Conservation (phyloP, 2,797 vertebrate species). For the Myripristis murdjan region DNA sequence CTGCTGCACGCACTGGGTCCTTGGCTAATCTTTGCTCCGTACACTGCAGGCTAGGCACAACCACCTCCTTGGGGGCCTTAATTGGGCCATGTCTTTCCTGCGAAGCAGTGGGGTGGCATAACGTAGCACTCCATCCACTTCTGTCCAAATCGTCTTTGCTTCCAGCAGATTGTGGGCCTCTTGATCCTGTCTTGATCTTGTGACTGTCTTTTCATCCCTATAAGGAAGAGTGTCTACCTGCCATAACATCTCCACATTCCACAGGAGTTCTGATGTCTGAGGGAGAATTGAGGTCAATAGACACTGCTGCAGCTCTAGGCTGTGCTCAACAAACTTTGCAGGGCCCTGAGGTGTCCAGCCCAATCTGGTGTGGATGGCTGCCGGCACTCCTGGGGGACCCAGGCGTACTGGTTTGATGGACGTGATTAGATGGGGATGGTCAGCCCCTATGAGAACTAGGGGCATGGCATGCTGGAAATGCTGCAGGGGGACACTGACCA, state of each 20-base stretch:
- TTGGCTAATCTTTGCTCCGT: no score
- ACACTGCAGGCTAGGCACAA: no score
- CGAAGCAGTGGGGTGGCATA: no score
- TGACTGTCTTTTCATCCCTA: constrained; percentile 1
- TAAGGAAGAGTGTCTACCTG: constrained; percentile 20
- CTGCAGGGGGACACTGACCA: constrained; percentile 7
- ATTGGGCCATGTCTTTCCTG: no score
- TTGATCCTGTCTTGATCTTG: constrained; percentile 11
- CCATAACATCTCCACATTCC: constrained; percentile 15
- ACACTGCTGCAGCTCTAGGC: constrained; percentile 6
- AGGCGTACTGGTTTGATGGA: background rate
- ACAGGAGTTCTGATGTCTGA: constrained; percentile 18
- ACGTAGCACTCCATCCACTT: no score
- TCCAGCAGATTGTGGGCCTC: no score
- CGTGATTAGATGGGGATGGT: constrained; percentile 12
- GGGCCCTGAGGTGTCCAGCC: constrained; percentile 33
- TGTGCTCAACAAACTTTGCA: background rate
- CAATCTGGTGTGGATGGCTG: background rate
- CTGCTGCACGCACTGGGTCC: no score
- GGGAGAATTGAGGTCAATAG: background rate
- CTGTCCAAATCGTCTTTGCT: no score
- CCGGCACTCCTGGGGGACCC: constrained; percentile 22
- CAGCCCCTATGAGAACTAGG: constrained; percentile 13
- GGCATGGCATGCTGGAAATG: background rate
- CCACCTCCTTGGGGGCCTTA: no score